Base-by-base conservation (phyloP, 2,888 invertebrate genomes). In the Calameuta pallipes region DNA sequence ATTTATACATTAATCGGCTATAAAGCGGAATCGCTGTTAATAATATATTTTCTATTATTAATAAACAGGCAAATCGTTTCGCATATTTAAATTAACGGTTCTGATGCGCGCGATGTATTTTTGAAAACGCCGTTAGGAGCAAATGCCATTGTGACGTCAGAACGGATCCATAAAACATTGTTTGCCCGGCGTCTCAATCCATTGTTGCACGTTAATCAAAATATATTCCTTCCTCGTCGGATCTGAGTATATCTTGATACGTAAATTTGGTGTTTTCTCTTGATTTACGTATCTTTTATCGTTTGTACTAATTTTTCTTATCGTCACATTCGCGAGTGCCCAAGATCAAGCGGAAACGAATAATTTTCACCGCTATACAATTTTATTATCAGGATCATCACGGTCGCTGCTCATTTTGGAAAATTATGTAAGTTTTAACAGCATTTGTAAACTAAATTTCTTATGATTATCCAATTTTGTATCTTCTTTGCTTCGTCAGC, bases 1-100 rank as follows among this genome's bases (percentile, higher is more conserved):
- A 84, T 85, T 83, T 83, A 85, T 82, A 85, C 84, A 80, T 81
- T 83, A 82, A 83, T 81, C 76, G 82, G 82, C 82, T 85, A 84
- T 82, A 82, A 85, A 84, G 82, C 83, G 80, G 76, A 35, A 78
- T 80, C 23, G 2, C 23, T 56, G 9, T 23, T 15, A 56, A 56
- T 23, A 23, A 56, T 23, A 56, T 23, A 56, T 15, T 56, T 56
- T 56, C 0, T 56, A 15, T 23, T 23, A 56, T 56, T 9, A 56
- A 23, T 56, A 56, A 56, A 56, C 23, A 6, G 56, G 9, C 56
- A 6, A 56, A 56, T 56, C 23, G 9, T 23, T 23, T 56, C 23
- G 2, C 6, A 56, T 56, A 56, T 56, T 56, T 23, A 9, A 56
- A 56, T 23, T 23, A 56, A 56, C 56, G 56, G 23, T 56, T 56